phyloP scores from a whole-genome alignment of 1,140 invertebrate genomes.

The Neuroterus valhalla region DNA sequence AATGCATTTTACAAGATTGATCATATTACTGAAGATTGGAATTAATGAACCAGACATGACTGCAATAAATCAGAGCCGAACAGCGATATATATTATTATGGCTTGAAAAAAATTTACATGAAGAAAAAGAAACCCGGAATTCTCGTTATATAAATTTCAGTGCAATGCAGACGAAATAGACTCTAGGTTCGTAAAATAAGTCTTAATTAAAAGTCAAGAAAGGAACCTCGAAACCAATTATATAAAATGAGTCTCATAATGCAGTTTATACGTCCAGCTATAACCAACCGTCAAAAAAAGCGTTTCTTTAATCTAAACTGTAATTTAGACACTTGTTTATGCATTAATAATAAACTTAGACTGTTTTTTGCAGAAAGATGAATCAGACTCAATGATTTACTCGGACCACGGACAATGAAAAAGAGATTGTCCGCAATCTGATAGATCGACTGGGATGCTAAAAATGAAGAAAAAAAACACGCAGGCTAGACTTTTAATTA shows the following conservation, averaged over 20 bases:
- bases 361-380: neutral
- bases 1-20: no score
- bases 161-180: no score
- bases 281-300: neutral
- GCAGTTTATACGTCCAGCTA: neutral
- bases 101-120: no score
- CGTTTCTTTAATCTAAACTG: neutral
- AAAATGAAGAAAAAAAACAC: slow-evolving; percentile 5
- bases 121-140: no score
- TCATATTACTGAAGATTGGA: no score
- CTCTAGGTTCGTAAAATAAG: neutral
- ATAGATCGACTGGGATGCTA: slow-evolving; percentile 8
- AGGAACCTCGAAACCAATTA: neutral
- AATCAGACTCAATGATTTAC: slow-evolving; percentile 15
- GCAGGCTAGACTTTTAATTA: slow-evolving; percentile 28
- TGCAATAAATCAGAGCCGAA: no score
- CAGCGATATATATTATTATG: no score
- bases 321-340: slow-evolving; percentile 23
- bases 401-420: slow-evolving; percentile 23
- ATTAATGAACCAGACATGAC: no score
- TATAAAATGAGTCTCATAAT: neutral
- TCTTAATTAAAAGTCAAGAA: slow-evolving; percentile 7
- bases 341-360: slow-evolving; percentile 14
- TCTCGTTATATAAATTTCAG: no score
- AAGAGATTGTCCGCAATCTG: slow-evolving; percentile 19